phyloP scores from a whole-genome alignment of 2,113 vertebrate genomes.

The Gymnogyps californianus region DNA sequence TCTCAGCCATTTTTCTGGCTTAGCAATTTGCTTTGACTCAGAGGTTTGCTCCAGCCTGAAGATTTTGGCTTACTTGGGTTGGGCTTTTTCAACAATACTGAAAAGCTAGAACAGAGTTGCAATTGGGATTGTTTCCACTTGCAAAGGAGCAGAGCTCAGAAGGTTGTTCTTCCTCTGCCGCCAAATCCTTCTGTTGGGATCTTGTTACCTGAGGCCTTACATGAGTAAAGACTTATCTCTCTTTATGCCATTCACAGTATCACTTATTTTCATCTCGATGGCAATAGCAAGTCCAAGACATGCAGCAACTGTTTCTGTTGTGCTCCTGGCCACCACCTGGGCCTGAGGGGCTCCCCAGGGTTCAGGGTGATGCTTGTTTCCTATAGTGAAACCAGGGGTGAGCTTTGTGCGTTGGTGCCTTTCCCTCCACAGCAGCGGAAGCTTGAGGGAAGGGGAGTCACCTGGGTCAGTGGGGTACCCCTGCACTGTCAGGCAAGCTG shows the following conservation, averaged over 20 bases:
- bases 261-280: not conserved
- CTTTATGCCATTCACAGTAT: not conserved
- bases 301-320: rapidly evolving
- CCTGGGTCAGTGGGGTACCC: not conserved
- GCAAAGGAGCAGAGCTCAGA: not conserved
- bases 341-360: not conserved
- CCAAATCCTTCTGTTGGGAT: not conserved
- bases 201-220: not conserved
- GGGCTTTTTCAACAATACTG: not conserved
- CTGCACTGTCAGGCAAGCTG: not conserved
- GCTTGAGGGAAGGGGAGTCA: rapidly evolving
- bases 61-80: not conserved
- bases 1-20: not conserved
- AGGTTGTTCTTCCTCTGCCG: not conserved
- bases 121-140: not conserved
- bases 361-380: not conserved
- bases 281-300: not conserved
- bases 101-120: not conserved
- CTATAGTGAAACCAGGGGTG: not conserved
- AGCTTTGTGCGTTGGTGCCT: not conserved
- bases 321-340: not conserved
- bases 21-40: not conserved
- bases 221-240: not conserved
- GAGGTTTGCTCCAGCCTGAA: not conserved
- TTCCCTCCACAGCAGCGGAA: not conserved